Evolutionary conservation across 1,140 invertebrate genomes (phyloP).

Genomic region (Calosoma granatense): DNA sequence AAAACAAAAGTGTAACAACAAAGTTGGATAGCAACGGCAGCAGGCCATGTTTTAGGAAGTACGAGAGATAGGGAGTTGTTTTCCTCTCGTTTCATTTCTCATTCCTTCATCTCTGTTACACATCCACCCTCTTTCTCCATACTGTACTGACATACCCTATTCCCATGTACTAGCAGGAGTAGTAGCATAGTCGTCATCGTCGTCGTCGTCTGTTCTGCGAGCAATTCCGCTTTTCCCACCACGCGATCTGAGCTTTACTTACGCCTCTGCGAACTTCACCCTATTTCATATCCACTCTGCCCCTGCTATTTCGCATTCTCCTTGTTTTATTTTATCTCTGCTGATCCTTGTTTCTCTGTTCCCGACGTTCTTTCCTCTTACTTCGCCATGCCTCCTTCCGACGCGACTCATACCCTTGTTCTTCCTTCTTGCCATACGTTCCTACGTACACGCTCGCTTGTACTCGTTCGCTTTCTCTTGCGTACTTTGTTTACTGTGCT

Average conservation of each 20-base stretch:
- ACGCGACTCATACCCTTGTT: too few relatives aligned
- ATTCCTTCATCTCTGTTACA: background rate
- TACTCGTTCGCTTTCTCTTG: too few relatives aligned
- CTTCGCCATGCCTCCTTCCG: slow-evolving; percentile 11
- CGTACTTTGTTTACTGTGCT: too few relatives aligned
- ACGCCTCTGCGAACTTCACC: slow-evolving; percentile 37
- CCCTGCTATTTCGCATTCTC: slow-evolving; percentile 12
- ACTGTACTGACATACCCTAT: background rate
- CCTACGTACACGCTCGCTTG: too few relatives aligned
- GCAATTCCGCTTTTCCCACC: slow-evolving; percentile 29
- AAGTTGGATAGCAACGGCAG: slow-evolving; percentile 12
- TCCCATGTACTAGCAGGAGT: too few relatives aligned
- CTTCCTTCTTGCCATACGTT: too few relatives aligned
- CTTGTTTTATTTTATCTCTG: slow-evolving; percentile 28
- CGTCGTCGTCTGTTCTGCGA: too few relatives aligned
- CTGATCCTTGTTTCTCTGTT: slow-evolving; percentile 30
- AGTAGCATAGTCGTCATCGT: slow-evolving; percentile 15
- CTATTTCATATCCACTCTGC: slow-evolving; percentile 38
- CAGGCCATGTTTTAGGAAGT: slow-evolving; percentile 5
- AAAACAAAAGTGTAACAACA: slow-evolving; percentile 23
- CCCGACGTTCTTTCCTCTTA: slow-evolving; percentile 12
- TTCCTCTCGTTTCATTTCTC: slow-evolving; percentile 3
- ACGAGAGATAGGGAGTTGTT: background rate
- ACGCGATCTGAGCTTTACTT: slow-evolving; percentile 34
- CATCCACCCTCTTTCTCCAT: background rate